Evolutionary conservation across 2,888 invertebrate genomes (phyloP).

Genomic region (Drosophila kuntzei): DNA sequence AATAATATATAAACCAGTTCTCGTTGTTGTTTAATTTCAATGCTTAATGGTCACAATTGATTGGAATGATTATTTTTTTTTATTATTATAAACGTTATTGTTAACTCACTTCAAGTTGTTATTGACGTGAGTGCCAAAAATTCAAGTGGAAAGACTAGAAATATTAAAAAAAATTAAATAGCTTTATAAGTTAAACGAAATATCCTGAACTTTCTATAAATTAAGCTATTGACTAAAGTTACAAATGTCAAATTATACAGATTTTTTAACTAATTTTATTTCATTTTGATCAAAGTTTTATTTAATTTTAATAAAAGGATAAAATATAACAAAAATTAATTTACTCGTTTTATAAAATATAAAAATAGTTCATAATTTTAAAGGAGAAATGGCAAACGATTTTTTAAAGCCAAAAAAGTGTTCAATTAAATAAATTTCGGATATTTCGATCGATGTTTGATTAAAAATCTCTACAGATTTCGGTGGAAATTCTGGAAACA

Average conservation of each 20-base stretch:
- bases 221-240: background rate
- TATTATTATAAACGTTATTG: conserved; percentile 49
- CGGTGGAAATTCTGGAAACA: background rate
- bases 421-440: no score
- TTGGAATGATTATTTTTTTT: conserved; percentile 61
- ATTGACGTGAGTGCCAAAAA: conserved; percentile 11
- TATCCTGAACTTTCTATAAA: background rate
- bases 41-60: conserved; percentile 73
- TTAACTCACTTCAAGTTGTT: conserved; percentile 27
- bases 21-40: conserved; percentile 66
- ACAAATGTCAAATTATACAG: background rate
- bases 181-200: background rate
- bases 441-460: background rate
- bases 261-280: no score
- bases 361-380: no score
- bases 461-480: background rate
- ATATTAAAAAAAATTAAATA: conserved; percentile 4
- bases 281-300: no score
- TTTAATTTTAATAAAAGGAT: no score
- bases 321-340: no score
- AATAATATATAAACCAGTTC: conserved; percentile 68
- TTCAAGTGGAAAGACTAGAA: background rate
- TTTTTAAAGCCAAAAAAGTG: no score
- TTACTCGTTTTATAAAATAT: no score
- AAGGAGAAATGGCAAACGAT: no score